Evolutionary conservation across 53 echinoderm and acorn worm species (phyloP), one percentile per base, ranked within the genome.

Genomic region (Mesocentrotus franciscanus): DNA sequence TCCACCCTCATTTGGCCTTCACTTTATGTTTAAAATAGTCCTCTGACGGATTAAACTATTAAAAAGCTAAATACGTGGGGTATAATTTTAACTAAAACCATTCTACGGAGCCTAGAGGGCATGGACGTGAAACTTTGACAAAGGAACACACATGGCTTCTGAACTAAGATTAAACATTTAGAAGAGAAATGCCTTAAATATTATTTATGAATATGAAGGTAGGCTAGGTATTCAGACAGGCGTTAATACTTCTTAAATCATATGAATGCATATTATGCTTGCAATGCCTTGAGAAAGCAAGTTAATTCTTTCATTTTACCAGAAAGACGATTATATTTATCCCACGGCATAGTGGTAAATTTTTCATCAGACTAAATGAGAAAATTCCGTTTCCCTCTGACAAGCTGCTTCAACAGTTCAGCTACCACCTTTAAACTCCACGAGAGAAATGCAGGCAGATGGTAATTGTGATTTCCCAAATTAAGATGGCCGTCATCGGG

Each of bases 401-500:
- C 10, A 49, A 49, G 42, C n/a, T 12, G 87, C 27, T 84, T 87
- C 87, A 56, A 27, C 29, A 87, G 87, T 87, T 56, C 87, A 87
- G 87, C n/a, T 17, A 17, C 18, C 42, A 81, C 39, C 42, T 24
- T 56, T 11, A 56, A 55, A 3, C 20, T 42, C 36, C 20, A 74
- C 39, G 24, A 84, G 57, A 87, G n/a, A 12, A 20, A 58, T 27
- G 27, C 26, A 15, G 27, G 15, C 58, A 87, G 59, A 87, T 27
- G 87, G n/a, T 87, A 87, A 87, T 87, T 87, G 29, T 87, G 58
- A 87, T 87, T 87, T 87, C 87, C 42, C 57, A 87, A 87, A 87
- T 58, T 87, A 87, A 87, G 87, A 87, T 87, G 87, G n/a, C 59
- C 57, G 15, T 87, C 58, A 87, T 87, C 87, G 14, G 57, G 8